Conservation (phyloP, 2,113 vertebrate species). For the Malurus melanocephalus region DNA sequence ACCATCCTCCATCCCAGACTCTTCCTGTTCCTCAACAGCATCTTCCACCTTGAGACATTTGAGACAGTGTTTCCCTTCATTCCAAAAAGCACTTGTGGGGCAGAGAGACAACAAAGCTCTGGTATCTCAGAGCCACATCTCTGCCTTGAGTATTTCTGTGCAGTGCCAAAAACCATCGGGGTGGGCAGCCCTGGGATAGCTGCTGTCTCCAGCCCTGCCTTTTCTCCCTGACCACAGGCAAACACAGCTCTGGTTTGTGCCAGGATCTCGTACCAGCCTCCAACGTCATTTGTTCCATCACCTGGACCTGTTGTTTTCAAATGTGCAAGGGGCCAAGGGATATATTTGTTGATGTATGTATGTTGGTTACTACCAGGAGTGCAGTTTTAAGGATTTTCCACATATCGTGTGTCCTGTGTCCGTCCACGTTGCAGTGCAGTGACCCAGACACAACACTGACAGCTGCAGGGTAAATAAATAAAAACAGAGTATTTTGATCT, state of each 20-base stretch:
- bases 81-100: neutral
- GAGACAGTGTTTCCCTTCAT: neutral
- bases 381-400: constrained; percentile 81
- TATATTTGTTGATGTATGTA: constrained; percentile 72
- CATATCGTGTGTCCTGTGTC: constrained; percentile 74
- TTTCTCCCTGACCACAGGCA: neutral
- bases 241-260: neutral
- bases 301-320: constrained; percentile 28
- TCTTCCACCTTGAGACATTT: neutral
- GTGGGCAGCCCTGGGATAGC: neutral
- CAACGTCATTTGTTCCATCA: constrained; percentile 19
- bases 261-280: neutral
- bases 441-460: constrained; percentile 97
- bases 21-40: neutral
- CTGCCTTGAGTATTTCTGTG: neutral
- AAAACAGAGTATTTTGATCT: constrained; percentile 86
- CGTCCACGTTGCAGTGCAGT: constrained; percentile 64
- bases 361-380: constrained; percentile 78
- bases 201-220: neutral
- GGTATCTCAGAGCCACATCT: neutral
- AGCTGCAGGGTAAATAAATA: constrained; percentile 90
- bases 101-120: neutral
- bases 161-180: accelerated
- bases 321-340: constrained; percentile 42
- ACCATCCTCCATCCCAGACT: neutral